A percentile compares a stretch with the other conserved stretches of the same genome.
Conservation (phyloP, 2,113 vertebrate species). For the Rhipidura dahli region DNA sequence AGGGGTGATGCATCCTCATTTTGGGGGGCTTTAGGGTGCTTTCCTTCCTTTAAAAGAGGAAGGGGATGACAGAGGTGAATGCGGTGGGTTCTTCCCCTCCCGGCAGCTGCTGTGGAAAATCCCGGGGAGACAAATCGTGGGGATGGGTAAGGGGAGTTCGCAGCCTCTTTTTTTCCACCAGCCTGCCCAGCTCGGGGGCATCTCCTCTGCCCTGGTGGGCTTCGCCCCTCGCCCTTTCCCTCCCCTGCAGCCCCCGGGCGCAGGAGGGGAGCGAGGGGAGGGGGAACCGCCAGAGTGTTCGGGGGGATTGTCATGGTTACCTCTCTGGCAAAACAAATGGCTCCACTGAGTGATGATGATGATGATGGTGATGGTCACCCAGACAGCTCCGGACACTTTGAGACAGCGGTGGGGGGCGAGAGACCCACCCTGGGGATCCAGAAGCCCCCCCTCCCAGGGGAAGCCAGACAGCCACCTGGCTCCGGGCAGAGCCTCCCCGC, state of each 20-base stretch:
- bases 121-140: neutral
- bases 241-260: neutral
- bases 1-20: neutral
- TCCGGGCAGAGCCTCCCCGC: neutral
- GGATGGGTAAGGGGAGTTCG: neutral
- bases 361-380: constrained; percentile 68
- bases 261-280: neutral
- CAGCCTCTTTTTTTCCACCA: neutral
- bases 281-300: neutral
- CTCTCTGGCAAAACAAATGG: constrained; percentile 79
- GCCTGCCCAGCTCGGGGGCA: neutral
- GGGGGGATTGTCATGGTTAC: constrained; percentile 92
- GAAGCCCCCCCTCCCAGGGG: neutral
- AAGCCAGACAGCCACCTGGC: neutral
- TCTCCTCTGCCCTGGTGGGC: neutral
- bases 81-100: neutral
- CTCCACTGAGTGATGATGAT: constrained; percentile 48
- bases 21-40: neutral
- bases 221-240: neutral
- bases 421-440: neutral
- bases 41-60: neutral
- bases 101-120: neutral
- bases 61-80: neutral
- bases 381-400: constrained; percentile 61
- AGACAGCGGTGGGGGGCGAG: neutral